phyloP scores from a whole-genome alignment of 2,797 vertebrate species.

The Odontamblyopus lacepedii region DNA sequence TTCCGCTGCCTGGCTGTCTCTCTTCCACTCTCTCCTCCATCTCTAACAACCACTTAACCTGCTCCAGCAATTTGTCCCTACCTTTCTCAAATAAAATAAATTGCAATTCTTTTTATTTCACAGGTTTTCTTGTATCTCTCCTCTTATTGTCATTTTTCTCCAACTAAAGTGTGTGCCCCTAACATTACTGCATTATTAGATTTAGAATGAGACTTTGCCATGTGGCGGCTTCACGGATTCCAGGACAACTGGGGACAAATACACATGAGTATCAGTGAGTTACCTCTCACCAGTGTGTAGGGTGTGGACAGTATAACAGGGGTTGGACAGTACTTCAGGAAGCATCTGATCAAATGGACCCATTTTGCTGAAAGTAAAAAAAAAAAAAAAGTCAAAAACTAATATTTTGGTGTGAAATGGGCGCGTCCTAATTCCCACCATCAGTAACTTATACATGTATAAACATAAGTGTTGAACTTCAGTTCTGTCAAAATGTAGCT shows the following conservation, averaged over 20 bases:
- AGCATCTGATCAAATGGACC: too few relatives aligned
- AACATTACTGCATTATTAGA: not conserved
- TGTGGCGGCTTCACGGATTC: not conserved
- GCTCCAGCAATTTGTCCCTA: not conserved
- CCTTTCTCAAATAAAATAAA: constrained; percentile 14
- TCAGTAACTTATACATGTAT: not conserved
- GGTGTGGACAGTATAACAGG: too few relatives aligned
- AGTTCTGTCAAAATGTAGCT: not conserved
- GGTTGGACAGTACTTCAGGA: too few relatives aligned
- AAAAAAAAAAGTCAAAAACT: too few relatives aligned
- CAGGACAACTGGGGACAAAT: not conserved
- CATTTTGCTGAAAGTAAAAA: too few relatives aligned
- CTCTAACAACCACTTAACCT: constrained; percentile 29
- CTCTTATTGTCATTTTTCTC: not conserved
- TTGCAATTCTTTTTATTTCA: not conserved
- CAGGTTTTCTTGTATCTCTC: not conserved
- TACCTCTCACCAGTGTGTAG: not conserved
- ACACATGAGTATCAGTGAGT: not conserved
- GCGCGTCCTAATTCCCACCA: not conserved
- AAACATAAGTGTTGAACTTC: not conserved
- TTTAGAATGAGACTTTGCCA: not conserved
- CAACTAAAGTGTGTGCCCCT: not conserved
- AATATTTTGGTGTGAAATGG: too few relatives aligned
- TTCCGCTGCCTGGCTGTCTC: constrained; percentile 7
- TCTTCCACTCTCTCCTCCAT: not conserved